Conservation (phyloP, 2,113 vertebrate species). For the Emydura subglobosa region DNA sequence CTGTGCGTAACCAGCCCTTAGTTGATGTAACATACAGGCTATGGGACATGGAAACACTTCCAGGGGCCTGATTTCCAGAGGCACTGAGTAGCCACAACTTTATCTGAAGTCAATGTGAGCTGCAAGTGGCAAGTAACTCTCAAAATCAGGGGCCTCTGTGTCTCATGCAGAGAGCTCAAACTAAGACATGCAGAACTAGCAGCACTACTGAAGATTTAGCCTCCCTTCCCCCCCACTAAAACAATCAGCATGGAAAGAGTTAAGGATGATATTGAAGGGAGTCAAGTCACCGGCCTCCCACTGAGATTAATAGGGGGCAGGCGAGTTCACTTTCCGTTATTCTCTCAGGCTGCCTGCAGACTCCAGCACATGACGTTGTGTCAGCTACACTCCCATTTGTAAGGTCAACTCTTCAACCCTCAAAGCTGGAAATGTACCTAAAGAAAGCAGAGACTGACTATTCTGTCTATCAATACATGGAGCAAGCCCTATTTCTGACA, state of each 20-base stretch:
- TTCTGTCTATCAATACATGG: background rate
- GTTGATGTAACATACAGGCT: background rate
- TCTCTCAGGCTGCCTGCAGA: background rate
- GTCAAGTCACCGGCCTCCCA: background rate
- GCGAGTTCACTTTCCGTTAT: background rate
- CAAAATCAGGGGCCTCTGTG: background rate
- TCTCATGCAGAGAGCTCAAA: background rate
- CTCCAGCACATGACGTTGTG: background rate
- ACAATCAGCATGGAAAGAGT: background rate
- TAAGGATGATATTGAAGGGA: background rate
- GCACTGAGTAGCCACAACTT: background rate
- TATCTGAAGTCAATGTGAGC: background rate
- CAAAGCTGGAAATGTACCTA: background rate
- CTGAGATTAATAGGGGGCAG: background rate
- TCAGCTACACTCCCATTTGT: accelerated
- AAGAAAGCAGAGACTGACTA: background rate
- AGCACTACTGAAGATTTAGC: background rate
- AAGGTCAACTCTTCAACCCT: background rate
- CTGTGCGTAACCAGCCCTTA: background rate
- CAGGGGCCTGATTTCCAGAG: background rate
- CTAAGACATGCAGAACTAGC: background rate
- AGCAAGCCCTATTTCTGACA: background rate
- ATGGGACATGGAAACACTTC: background rate
- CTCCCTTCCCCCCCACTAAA: background rate
- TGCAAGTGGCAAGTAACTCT: background rate